These are phyloP conservation scores for Phalloptychus januarius DNA, from an alignment of 2,797 vertebrate genomes.

Conservation along the genomic window DNA sequence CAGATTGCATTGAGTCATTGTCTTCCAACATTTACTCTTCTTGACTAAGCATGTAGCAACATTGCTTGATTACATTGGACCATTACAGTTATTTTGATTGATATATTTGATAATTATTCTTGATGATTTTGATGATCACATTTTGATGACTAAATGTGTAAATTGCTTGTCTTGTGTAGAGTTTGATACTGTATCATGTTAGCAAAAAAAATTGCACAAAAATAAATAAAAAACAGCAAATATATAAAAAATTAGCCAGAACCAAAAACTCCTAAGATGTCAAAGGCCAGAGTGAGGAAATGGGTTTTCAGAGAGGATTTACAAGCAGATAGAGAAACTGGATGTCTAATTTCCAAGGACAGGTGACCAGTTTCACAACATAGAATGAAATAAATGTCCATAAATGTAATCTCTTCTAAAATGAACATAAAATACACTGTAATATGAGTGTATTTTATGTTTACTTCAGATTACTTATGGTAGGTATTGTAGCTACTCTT, in stretches of 20 bases:
- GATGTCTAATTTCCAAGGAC: background rate
- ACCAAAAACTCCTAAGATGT: background rate
- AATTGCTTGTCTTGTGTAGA: too few relatives aligned
- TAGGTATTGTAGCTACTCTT: background rate
- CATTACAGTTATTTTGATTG: background rate
- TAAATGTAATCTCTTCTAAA: background rate
- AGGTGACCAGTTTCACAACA: background rate
- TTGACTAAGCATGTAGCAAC: background rate
- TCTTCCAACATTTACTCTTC: background rate
- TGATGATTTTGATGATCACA: too few relatives aligned
- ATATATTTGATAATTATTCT: too few relatives aligned
- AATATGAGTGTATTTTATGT: too few relatives aligned
- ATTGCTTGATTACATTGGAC: background rate
- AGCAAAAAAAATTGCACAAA: background rate
- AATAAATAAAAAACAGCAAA: background rate
- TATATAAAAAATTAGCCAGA: background rate
- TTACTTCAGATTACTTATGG: background rate
- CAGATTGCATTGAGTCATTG: background rate
- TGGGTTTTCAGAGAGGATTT: background rate
- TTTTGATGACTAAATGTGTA: too few relatives aligned
- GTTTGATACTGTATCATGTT: too few relatives aligned
- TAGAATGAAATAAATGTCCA: background rate
- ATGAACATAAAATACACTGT: background rate
- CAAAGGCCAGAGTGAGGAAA: background rate
- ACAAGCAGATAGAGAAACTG: background rate